phyloP scores from a whole-genome alignment of 2,113 vertebrate genomes.

The Maccullochella peelii region DNA sequence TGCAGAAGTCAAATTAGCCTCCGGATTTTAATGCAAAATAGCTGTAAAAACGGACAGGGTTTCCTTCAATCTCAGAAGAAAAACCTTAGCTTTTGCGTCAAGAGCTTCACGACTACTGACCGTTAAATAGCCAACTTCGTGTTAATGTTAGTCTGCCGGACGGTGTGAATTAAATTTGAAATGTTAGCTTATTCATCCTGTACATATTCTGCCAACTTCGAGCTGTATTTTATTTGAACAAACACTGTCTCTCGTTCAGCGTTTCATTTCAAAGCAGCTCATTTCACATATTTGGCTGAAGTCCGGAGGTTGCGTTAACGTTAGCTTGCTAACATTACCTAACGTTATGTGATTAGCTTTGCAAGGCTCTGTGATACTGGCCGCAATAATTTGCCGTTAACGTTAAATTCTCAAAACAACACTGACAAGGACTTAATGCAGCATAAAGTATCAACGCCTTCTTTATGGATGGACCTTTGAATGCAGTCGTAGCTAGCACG shows the following conservation, averaged over 20 bases:
- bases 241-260: background rate
- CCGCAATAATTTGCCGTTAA: background rate
- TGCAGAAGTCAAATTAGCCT: background rate
- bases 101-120: background rate
- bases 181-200: no score
- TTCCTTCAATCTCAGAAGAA: background rate
- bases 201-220: background rate
- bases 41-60: background rate
- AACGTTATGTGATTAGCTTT: slow-evolving; percentile 19
- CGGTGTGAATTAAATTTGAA: background rate
- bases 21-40: background rate
- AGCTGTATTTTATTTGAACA: background rate
- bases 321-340: slow-evolving; percentile 60
- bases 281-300: slow-evolving; percentile 24
- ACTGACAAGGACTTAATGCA: background rate
- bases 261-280: slow-evolving; percentile 11
- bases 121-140: background rate
- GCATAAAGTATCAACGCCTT: background rate
- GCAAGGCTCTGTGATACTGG: background rate
- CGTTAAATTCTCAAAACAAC: background rate
- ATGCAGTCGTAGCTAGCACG: slow-evolving; percentile 38
- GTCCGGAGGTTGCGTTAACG: slow-evolving; percentile 59
- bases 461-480: background rate
- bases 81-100: background rate
- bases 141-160: background rate